These are phyloP conservation scores for Pseudochirops cupreus DNA, from an alignment of 2,797 vertebrate species.

Conservation along the genomic window DNA sequence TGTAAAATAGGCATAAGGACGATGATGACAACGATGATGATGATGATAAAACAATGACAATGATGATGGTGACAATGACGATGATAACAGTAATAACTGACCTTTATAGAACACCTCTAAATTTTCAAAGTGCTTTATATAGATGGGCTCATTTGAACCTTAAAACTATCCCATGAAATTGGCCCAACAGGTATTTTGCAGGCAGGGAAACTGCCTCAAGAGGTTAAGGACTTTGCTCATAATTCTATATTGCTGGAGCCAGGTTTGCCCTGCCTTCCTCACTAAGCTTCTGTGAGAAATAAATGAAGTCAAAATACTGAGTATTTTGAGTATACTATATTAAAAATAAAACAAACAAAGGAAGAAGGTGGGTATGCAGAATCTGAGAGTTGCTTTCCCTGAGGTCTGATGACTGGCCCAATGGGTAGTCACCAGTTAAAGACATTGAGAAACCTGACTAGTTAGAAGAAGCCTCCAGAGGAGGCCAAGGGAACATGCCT, in stretches of 20 bases:
- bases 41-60: background rate
- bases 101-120: background rate
- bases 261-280: background rate
- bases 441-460: background rate
- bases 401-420: background rate
- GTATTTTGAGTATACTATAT: background rate
- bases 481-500: background rate
- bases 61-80: background rate
- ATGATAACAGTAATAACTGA: background rate
- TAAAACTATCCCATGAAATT: background rate
- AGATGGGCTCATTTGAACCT: background rate
- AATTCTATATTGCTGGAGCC: background rate
- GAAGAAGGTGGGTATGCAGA: background rate
- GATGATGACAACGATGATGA: background rate
- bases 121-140: background rate
- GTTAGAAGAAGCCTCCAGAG: background rate
- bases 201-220: background rate
- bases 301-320: background rate
- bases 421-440: background rate
- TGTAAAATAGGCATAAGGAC: rapidly evolving
- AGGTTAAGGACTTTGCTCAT: background rate
- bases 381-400: background rate
- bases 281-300: background rate
- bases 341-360: background rate
- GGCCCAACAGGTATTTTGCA: background rate